Conservation (phyloP, 2,888 invertebrate species). For the Aleiodes testaceus region DNA sequence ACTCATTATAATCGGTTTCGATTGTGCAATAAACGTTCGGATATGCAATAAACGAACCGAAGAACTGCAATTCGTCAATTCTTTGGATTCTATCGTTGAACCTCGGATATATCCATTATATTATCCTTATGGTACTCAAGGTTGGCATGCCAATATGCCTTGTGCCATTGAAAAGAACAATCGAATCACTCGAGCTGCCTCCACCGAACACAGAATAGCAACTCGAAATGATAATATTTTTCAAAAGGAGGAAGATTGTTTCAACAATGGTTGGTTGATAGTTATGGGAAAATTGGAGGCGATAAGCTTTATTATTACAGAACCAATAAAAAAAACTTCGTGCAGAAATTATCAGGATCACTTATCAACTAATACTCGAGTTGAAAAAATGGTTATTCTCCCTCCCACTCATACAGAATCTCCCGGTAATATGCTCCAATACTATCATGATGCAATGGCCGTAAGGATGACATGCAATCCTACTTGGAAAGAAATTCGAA, state of each 20-base stretch:
- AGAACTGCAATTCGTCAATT: not conserved
- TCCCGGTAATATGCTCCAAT: not conserved
- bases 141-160: too few species aligned
- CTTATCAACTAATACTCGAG: not conserved
- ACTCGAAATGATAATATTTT: not conserved
- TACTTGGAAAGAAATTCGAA: too few species aligned
- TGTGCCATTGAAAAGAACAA: too few species aligned
- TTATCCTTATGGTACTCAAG: too few species aligned
- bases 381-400: slow-evolving; percentile 18
- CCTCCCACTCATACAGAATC: not conserved
- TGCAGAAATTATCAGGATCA: not conserved
- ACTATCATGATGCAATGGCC: too few species aligned
- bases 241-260: slow-evolving; percentile 1
- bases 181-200: too few species aligned
- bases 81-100: not conserved
- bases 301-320: not conserved
- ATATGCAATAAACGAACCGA: slow-evolving; percentile 11
- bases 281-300: slow-evolving; percentile 7
- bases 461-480: too few species aligned
- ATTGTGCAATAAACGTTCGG: slow-evolving; percentile 47
- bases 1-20: too few species aligned
- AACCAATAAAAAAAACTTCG: slow-evolving; percentile 10
- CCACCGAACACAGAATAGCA: slow-evolving; percentile 1
- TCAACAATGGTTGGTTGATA: too few species aligned
- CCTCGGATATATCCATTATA: not conserved